Percentiles rank a stretch among this genome's conserved stretches.
Conservation (phyloP, 2,113 vertebrate species). For the Reinhardtius hippoglossoides region DNA sequence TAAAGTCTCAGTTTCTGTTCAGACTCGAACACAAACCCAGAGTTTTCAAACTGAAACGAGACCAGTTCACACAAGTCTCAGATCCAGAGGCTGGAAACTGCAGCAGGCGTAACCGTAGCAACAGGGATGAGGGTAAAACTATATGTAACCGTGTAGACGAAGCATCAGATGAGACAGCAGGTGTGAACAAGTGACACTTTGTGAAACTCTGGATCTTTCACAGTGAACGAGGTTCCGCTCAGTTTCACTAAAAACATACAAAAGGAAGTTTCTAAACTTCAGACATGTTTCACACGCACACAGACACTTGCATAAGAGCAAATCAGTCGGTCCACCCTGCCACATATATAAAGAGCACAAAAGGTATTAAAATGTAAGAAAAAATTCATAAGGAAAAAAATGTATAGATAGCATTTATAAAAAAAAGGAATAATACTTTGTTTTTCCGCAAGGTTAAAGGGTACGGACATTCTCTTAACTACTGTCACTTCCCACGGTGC, state of each 20-base stretch:
- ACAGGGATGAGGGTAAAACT: neutral
- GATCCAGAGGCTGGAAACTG: no score
- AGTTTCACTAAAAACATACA: constrained; percentile 17
- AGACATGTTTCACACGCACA: constrained; percentile 59
- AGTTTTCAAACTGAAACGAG: neutral
- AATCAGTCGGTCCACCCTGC: constrained; percentile 68
- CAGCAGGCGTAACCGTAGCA: neutral
- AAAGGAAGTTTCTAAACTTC: constrained; percentile 37
- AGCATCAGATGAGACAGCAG: neutral
- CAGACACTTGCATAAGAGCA: constrained; percentile 77
- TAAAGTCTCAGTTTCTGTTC: neutral
- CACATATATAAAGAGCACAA: constrained; percentile 68
- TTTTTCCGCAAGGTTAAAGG: constrained; percentile 71
- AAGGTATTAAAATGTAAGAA: constrained; percentile 79
- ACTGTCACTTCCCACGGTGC: constrained; percentile 69
- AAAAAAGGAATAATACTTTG: constrained; percentile 81
- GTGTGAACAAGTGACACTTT: neutral
- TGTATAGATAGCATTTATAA: constrained; percentile 77
- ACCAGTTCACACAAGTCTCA: neutral
- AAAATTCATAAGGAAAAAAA: constrained; percentile 56
- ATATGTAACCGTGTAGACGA: neutral
- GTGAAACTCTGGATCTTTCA: neutral
- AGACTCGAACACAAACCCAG: neutral
- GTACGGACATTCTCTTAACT: constrained; percentile 59
- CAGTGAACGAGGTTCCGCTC: constrained; percentile 9